A percentile compares a stretch with the other conserved stretches of the same genome.
Evolutionary conservation across 2,888 invertebrate genomes (phyloP).

Genomic region (Conchocele bisecta): DNA sequence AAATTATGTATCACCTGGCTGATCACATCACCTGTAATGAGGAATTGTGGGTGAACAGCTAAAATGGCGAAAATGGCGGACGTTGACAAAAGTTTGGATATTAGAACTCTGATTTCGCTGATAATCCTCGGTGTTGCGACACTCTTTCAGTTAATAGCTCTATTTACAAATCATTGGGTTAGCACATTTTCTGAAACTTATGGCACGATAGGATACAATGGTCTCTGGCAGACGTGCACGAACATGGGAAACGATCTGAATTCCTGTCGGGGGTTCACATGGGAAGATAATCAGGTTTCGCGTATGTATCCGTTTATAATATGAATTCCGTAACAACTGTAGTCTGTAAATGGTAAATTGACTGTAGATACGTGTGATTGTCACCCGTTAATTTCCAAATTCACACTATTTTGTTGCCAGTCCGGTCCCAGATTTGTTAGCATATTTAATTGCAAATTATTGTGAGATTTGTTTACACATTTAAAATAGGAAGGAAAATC

Average conservation of each 20-base stretch:
- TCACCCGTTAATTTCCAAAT: too few relatives aligned
- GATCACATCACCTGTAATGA: slow-evolving; percentile 40
- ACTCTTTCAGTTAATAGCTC: slow-evolving; percentile 48
- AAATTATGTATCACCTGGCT: slow-evolving; percentile 48
- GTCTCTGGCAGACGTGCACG: slow-evolving; percentile 63
- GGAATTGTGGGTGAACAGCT: slow-evolving; percentile 32
- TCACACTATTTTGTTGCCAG: too few relatives aligned
- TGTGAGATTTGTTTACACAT: too few relatives aligned
- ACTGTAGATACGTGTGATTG: too few relatives aligned
- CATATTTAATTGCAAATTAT: too few relatives aligned
- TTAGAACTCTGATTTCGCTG: slow-evolving; percentile 37
- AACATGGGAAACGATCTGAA: slow-evolving; percentile 47
- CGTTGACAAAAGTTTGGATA: too few relatives aligned
- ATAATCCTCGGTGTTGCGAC: slow-evolving; percentile 42
- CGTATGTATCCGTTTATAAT: too few relatives aligned
- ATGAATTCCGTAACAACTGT: too few relatives aligned
- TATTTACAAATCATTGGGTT: slow-evolving; percentile 62
- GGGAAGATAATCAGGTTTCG: slow-evolving; percentile 65
- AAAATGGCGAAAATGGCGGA: slow-evolving; percentile 50
- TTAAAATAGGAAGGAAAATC: too few relatives aligned
- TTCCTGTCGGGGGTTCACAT: slow-evolving; percentile 60
- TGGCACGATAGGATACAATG: slow-evolving; percentile 57
- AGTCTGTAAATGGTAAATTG: too few relatives aligned
- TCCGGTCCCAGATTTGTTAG: too few relatives aligned
- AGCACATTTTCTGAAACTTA: slow-evolving; percentile 41